These are phyloP conservation scores for Drosophila yooni DNA, from an alignment of 2,888 invertebrate species.

Conservation along the genomic window DNA sequence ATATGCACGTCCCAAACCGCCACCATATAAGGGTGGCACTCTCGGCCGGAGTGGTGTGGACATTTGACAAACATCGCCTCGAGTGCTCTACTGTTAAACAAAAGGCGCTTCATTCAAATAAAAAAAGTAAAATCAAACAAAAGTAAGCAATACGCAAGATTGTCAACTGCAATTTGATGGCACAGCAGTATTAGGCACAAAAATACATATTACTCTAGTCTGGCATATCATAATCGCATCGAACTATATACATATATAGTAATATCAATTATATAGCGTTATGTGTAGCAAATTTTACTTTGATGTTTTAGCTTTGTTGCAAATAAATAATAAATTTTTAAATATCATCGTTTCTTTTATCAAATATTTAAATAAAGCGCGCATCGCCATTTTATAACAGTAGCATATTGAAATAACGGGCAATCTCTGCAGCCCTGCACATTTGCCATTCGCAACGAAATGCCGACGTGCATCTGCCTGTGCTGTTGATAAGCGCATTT, in stretches of 20 bases:
- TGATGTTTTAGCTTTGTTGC: slow-evolving; percentile 38
- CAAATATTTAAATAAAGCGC: neutral
- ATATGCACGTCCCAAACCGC: slow-evolving; percentile 84
- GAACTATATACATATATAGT: slow-evolving; percentile 16
- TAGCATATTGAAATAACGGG: neutral
- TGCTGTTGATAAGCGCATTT: slow-evolving; percentile 30
- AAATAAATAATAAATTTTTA: slow-evolving; percentile 28
- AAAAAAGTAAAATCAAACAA: slow-evolving; percentile 1
- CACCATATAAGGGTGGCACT: slow-evolving; percentile 84
- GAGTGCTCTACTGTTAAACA: slow-evolving; percentile 84
- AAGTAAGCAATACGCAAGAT: slow-evolving; percentile 27
- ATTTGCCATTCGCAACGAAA: slow-evolving; percentile 2
- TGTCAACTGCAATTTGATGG: slow-evolving; percentile 19
- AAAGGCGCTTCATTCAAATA: slow-evolving; percentile 4
- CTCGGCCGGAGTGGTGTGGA: slow-evolving; percentile 81
- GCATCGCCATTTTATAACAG: neutral
- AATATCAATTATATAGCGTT: slow-evolving; percentile 34
- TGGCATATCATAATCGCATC: slow-evolving; percentile 41
- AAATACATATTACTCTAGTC: slow-evolving; percentile 17
- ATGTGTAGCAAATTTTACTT: slow-evolving; percentile 41
- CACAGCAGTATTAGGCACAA: neutral
- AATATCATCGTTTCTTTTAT: neutral
- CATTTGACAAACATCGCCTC: slow-evolving; percentile 85
- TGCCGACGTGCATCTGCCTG: neutral
- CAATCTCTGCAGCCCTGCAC: neutral